Evolutionary conservation across 1,140 invertebrate species (phyloP).

Genomic region (Platorchestia sp.): DNA sequence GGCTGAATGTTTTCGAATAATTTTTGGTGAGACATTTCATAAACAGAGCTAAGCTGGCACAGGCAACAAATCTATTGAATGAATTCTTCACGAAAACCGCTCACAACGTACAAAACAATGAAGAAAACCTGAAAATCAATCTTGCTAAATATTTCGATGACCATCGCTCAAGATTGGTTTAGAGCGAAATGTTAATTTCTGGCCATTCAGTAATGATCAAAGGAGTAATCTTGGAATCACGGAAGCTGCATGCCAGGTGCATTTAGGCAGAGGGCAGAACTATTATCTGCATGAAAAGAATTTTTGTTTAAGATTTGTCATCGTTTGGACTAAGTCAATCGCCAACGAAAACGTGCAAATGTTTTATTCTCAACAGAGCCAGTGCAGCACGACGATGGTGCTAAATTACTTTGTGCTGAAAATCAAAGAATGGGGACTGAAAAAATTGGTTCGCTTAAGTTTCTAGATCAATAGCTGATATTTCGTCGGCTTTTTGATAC

Average conservation of each 20-base stretch:
- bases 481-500: neutral
- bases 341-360: neutral
- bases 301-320: neutral
- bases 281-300: neutral
- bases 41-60: neutral
- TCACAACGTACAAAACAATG: neutral
- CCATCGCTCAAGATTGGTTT: neutral
- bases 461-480: neutral
- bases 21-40: neutral
- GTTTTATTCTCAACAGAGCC: neutral
- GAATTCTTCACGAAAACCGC: neutral
- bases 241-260: neutral
- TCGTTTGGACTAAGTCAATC: neutral
- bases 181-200: neutral
- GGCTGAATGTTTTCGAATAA: neutral
- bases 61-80: neutral
- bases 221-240: neutral
- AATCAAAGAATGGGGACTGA: neutral
- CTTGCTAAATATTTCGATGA: neutral
- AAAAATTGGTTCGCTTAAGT: neutral
- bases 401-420: neutral
- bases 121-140: neutral
- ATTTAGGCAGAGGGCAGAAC: neutral
- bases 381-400: neutral
- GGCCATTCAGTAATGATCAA: no score